Evolutionary conservation across 2,113 vertebrate genomes (phyloP).

Genomic region (Rhinolophus sinicus): DNA sequence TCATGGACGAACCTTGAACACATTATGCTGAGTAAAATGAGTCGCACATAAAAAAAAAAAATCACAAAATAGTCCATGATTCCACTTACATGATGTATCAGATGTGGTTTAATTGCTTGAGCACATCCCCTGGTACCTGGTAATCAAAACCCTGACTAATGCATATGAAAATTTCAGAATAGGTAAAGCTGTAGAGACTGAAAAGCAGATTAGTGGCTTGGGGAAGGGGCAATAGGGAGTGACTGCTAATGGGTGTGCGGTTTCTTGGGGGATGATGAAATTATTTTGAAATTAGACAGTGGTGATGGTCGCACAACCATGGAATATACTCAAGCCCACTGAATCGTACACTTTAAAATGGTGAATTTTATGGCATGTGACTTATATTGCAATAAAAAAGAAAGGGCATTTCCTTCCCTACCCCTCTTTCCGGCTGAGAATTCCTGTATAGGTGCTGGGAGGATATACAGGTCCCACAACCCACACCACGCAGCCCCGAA

Average conservation of each 20-base stretch:
- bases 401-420: not conserved
- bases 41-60: not conserved
- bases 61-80: not conserved
- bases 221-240: not conserved
- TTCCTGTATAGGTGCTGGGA: not conserved
- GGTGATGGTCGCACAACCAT: not conserved
- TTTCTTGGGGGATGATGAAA: not conserved
- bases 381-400: not conserved
- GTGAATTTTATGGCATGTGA: not conserved
- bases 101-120: not conserved
- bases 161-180: not conserved
- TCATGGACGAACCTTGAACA: not conserved
- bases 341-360: not conserved
- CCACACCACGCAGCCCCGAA: not conserved
- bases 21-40: not conserved
- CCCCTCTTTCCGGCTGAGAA: not conserved
- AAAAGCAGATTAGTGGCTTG: not conserved
- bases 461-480: not conserved
- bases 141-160: not conserved
- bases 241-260: not conserved
- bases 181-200: not conserved
- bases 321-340: not conserved
- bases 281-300: not conserved
- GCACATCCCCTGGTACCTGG: not conserved
- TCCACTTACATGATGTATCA: not conserved